These are phyloP conservation scores for Epizoanthus stellaris DNA, from an alignment of 92 coral and sea anemone species.

Conservation along the genomic window DNA sequence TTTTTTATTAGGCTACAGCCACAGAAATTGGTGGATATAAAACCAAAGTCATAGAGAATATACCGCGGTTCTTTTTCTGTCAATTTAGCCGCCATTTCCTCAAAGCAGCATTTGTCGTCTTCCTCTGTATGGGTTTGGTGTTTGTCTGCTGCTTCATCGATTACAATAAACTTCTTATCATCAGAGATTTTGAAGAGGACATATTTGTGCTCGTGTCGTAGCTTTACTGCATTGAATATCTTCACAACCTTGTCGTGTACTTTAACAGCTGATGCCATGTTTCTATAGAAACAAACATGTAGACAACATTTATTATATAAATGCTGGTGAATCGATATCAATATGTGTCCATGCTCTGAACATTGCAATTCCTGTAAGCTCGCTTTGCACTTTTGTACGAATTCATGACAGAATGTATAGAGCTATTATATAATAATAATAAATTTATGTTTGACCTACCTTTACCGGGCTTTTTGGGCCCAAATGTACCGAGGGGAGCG, in stretches of 20 bases:
- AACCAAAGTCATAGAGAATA: constrained; percentile 52
- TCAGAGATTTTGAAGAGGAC: constrained; percentile 48
- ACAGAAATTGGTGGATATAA: not conserved
- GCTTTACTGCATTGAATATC: constrained; percentile 36
- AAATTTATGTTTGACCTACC: too few species aligned
- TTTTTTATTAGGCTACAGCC: too few species aligned
- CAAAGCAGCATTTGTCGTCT: constrained; percentile 26
- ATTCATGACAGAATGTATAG: too few species aligned
- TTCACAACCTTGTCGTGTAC: constrained; percentile 23
- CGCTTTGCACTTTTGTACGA: too few species aligned
- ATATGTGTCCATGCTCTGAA: too few species aligned
- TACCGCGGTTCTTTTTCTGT: constrained; percentile 44
- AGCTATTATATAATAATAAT: too few species aligned
- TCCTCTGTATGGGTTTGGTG: constrained; percentile 19
- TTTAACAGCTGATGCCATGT: constrained; percentile 43
- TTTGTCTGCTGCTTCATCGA: constrained; percentile 17
- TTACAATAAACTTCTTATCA: constrained; percentile 33
- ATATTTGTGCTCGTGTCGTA: constrained; percentile 32
- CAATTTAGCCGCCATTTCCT: constrained; percentile 30
- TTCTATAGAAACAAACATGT: too few species aligned
- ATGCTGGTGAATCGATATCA: too few species aligned
- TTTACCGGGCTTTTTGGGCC: too few species aligned
- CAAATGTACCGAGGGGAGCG: too few species aligned
- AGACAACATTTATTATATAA: too few species aligned
- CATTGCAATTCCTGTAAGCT: too few species aligned